These are phyloP conservation scores for Aurelia sp. DNA, from an alignment of 30 jellyfish, hydroid and myxozoan genomes.

Conservation along the genomic window DNA sequence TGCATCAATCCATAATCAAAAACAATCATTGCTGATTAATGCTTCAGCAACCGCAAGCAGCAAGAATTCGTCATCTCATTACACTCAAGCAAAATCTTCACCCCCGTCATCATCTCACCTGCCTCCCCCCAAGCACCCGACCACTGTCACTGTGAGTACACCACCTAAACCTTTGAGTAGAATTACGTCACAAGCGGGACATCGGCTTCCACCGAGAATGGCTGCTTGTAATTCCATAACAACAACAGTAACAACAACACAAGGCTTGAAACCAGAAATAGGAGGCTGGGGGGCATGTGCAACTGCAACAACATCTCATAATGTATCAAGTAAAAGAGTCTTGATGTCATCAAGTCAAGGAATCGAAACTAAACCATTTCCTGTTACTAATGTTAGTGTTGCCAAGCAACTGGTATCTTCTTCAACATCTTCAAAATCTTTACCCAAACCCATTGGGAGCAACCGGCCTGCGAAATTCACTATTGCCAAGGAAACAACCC, in stretches of 20 bases:
- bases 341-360: background rate
- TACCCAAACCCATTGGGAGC: constrained; percentile 98
- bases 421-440: constrained; percentile 42
- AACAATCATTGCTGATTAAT: constrained; percentile 35
- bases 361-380: background rate
- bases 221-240: constrained; percentile 31
- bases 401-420: constrained; percentile 56
- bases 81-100: constrained; percentile 9
- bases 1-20: constrained; percentile 6
- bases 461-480: constrained; percentile 79
- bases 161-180: constrained; percentile 4
- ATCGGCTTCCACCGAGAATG: constrained; percentile 80
- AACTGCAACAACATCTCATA: constrained; percentile 16
- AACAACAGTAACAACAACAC: constrained; percentile 10
- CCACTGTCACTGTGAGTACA: background rate
- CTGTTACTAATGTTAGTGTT: constrained; percentile 44
- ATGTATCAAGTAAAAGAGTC: constrained; percentile 2
- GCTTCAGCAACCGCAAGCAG: constrained; percentile 8
- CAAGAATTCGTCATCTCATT: constrained; percentile 1
- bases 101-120: constrained; percentile 35
- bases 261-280: constrained; percentile 24
- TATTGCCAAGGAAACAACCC: constrained; percentile 48
- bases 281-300: constrained; percentile 62
- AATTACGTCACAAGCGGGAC: constrained; percentile 25
- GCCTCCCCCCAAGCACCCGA: constrained; percentile 26